Evolutionary conservation across 2,888 invertebrate genomes (phyloP), one percentile per base, ranked within the genome.

Genomic region (Acanthosepion pharaonis): DNA sequence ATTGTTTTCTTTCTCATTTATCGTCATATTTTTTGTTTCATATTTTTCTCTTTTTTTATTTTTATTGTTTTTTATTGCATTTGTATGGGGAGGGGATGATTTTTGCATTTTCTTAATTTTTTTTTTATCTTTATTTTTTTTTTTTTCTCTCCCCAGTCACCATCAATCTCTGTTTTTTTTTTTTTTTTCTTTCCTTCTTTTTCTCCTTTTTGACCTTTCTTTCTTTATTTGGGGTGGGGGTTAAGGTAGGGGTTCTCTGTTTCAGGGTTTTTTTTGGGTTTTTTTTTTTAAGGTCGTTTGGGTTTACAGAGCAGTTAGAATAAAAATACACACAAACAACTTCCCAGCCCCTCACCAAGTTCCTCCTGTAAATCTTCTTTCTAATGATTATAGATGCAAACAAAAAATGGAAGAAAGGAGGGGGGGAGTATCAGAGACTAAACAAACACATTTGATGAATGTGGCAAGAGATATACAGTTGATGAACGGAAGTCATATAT

Each of bases 391-490:
- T 78, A 78, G 23, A 78, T 78, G 78, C 11, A 78, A n/a, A 78
- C 33, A 11, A 33, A n/a, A 33, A 78, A n/a, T 78, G 5, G 33
- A 78, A 78, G n/a, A 78, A 78, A n/a, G 33, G 11, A 20, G 15
- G 15, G 28, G 23, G 64, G 18, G 2, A 15, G 18, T 78, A n/a
- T 78, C n/a, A 15, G n/a, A 33, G n/a, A 33, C 78, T n/a, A 78
- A 78, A 78, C n/a, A 78, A 78, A 78, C 78, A 78, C n/a, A 78
- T n/a, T 78, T 78, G 78, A 78, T 78, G n/a, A n/a, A 78, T 78
- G n/a, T 78, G n/a, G n/a, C 78, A 78, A n/a, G 78, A 78, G 78
- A 78, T n/a, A 33, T 78, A 78, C 18, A 15, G n/a, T 78, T 78
- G 78, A 18, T 78, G n/a, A 78, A 78, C n/a, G 78, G 78, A 78